A percentile compares a stretch with the other conserved stretches of the same genome.
Conservation (phyloP, 2,113 vertebrate species). For the Syngnathoides biaculeatus region DNA sequence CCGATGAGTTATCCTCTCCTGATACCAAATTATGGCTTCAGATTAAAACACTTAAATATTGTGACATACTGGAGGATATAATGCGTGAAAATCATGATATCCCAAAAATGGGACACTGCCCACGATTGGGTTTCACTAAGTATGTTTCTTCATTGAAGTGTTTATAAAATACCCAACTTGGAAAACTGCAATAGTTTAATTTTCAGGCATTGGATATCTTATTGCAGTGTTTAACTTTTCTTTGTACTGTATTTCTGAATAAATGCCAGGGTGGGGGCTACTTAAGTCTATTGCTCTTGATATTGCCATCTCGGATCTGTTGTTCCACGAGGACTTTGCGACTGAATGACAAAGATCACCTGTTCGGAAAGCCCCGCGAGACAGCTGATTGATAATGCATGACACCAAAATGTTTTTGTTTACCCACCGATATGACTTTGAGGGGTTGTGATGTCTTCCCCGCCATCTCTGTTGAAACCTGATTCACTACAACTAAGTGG, state of each 20-base stretch:
- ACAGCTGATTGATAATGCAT: conserved; percentile 63
- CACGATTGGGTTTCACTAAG: no score
- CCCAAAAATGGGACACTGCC: no score
- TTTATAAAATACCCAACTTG: no score
- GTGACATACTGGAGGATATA: no score
- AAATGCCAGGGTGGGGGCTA: conserved; percentile 11
- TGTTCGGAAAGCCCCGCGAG: conserved; percentile 57
- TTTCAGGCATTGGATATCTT: background rate
- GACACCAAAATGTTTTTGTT: conserved; percentile 56
- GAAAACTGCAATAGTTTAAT: background rate
- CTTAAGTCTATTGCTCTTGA: conserved; percentile 40
- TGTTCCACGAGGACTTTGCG: conserved; percentile 61
- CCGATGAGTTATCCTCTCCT: no score
- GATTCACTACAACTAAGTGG: conserved; percentile 40
- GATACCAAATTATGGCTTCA: no score
- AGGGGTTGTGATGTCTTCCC: conserved; percentile 34
- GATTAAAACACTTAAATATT: no score
- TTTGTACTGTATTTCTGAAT: background rate
- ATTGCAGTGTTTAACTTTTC: background rate
- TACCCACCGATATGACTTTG: conserved; percentile 49
- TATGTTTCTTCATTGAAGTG: no score
- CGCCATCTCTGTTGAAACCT: conserved; percentile 42
- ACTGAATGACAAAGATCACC: conserved; percentile 67
- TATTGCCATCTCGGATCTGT: conserved; percentile 70
- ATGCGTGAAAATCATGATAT: no score